A percentile compares a stretch with the other conserved stretches of the same genome.
phyloP scores from a whole-genome alignment of 2,113 vertebrate genomes.

The Cyphomyrus discorhynchus region DNA sequence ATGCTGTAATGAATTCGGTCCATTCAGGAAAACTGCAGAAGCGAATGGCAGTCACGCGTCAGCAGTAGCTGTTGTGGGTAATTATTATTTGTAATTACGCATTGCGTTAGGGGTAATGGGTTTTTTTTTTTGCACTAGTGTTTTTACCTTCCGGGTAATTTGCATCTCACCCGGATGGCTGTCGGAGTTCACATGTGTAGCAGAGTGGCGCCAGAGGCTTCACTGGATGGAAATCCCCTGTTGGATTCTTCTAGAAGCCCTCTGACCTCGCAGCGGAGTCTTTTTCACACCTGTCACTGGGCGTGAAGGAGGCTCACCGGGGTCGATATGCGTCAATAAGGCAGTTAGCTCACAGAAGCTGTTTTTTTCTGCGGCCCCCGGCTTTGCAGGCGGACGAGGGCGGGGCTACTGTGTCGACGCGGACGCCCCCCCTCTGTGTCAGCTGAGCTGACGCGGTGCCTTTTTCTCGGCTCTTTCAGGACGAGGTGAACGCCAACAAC shows the following conservation, averaged over 20 bases:
- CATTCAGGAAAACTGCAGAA: not conserved
- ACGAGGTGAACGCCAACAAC: conserved; percentile 63
- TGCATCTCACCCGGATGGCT: conserved; percentile 15
- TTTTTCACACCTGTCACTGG: not conserved
- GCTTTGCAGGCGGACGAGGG: not conserved
- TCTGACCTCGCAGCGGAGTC: not conserved
- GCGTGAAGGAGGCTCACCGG: not conserved
- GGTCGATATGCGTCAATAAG: not conserved
- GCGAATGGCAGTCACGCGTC: not conserved
- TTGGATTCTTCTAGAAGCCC: not conserved
- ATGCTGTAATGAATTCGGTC: not conserved
- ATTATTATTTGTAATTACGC: not conserved
- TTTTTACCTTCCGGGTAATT: conserved; percentile 33
- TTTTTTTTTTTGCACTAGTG: not conserved
- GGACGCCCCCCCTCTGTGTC: not conserved
- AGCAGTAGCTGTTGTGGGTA: not conserved
- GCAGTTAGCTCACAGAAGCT: not conserved
- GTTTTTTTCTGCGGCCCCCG: not conserved
- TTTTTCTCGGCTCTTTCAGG: conserved; percentile 47
- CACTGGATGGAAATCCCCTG: not conserved
- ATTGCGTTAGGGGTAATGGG: not conserved
- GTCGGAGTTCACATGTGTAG: conserved; percentile 31
- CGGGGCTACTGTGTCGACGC: not conserved
- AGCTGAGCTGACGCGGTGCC: not conserved
- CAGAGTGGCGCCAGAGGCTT: conserved; percentile 19